A percentile compares a stretch with the other conserved stretches of the same genome.
These are phyloP conservation scores for Callimorpha dominula DNA, from an alignment of 2,888 invertebrate species.

Conservation along the genomic window DNA sequence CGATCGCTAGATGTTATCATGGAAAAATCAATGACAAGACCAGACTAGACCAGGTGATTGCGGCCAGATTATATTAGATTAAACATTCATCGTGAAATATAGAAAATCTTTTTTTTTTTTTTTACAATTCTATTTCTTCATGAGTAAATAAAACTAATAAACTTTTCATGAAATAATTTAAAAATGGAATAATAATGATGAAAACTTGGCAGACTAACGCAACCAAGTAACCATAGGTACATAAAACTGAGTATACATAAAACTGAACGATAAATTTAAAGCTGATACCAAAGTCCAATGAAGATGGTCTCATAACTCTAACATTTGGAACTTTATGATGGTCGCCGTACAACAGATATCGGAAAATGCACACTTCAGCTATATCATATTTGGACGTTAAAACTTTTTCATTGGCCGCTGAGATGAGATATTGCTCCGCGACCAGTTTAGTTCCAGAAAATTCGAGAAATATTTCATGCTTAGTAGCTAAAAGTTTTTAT, in stretches of 20 bases:
- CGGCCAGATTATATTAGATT: background rate
- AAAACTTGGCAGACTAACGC: constrained; percentile 5
- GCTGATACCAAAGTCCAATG: constrained; percentile 44
- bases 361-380: constrained; percentile 57
- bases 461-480: constrained; percentile 51
- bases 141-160: background rate
- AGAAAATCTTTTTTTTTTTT: background rate
- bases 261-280: constrained; percentile 45
- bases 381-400: constrained; percentile 66
- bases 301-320: constrained; percentile 53
- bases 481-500: constrained; percentile 52
- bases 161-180: background rate
- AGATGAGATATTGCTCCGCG: constrained; percentile 62
- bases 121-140: background rate
- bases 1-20: too few relatives aligned
- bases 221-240: background rate
- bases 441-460: constrained; percentile 58
- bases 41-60: too few relatives aligned
- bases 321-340: constrained; percentile 34
- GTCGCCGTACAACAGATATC: constrained; percentile 51
- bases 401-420: constrained; percentile 76
- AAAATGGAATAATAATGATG: background rate
- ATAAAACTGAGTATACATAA: constrained; percentile 16
- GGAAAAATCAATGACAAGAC: too few relatives aligned
- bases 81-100: background rate